Evolutionary conservation across 2,113 vertebrate species (phyloP).

Genomic region (Puntigrus tetrazona): DNA sequence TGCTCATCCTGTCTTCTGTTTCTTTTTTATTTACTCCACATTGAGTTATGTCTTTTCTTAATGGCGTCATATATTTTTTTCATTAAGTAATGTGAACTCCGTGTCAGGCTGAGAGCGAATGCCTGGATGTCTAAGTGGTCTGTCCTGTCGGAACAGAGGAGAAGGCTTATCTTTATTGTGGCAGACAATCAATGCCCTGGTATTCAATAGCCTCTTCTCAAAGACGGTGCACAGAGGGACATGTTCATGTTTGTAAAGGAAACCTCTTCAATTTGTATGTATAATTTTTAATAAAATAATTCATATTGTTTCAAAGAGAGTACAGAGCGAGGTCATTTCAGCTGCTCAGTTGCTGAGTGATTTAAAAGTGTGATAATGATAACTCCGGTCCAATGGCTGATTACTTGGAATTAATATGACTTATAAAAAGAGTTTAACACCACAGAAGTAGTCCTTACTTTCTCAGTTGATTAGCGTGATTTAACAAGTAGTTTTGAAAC

Average conservation of each 20-base stretch:
- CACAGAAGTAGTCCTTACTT: neutral
- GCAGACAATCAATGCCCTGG: slow-evolving; percentile 52
- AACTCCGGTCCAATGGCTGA: neutral
- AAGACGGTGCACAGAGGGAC: neutral
- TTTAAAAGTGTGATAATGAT: slow-evolving; percentile 21
- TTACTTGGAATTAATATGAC: slow-evolving; percentile 20
- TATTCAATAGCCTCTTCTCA: slow-evolving; percentile 25
- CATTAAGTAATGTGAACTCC: slow-evolving; percentile 30
- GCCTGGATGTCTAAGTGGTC: slow-evolving; percentile 51
- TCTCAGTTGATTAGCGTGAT: slow-evolving; percentile 27
- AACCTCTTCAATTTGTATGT: slow-evolving; percentile 41
- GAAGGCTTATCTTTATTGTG: slow-evolving; percentile 25
- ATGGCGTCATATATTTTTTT: slow-evolving; percentile 1
- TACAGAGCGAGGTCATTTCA: neutral
- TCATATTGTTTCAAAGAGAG: slow-evolving; percentile 35
- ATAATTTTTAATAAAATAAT: slow-evolving; percentile 58
- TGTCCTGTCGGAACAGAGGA: slow-evolving; percentile 39
- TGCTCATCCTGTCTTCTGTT: neutral
- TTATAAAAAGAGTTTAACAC: neutral
- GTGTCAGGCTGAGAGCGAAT: slow-evolving; percentile 5
- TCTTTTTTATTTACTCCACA: slow-evolving; percentile 8
- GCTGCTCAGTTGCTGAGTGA: neutral
- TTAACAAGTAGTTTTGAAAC: slow-evolving; percentile 13
- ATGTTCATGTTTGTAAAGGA: slow-evolving; percentile 48
- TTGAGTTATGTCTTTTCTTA: slow-evolving; percentile 25